Conservation (phyloP, 2,113 vertebrate species). For the Thinocorus orbignyianus region DNA sequence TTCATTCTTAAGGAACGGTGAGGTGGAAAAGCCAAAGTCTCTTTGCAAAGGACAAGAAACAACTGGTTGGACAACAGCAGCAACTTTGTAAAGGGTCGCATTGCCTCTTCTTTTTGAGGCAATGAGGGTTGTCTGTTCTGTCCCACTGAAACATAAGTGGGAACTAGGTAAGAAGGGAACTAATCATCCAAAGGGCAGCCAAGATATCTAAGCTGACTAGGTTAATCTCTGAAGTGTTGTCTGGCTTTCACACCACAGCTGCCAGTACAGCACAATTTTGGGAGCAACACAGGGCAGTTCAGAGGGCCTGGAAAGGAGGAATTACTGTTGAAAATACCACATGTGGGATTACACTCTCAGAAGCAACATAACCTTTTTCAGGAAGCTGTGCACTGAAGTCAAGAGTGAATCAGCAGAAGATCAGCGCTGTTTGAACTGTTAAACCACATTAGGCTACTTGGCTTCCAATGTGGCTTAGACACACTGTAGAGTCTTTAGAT, state of each 20-base stretch:
- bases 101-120: accelerated
- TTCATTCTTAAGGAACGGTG: not conserved
- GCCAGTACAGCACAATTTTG: not conserved
- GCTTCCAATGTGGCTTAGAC: not conserved
- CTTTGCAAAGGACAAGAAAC: not conserved
- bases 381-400: not conserved
- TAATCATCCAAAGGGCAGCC: not conserved
- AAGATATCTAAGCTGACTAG: not conserved
- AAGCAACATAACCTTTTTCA: not conserved
- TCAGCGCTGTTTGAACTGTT: not conserved
- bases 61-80: not conserved
- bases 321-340: not conserved
- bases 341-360: not conserved
- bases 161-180: not conserved
- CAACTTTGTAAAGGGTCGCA: not conserved
- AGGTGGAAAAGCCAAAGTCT: not conserved
- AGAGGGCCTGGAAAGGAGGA: not conserved
- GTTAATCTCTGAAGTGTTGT: accelerated
- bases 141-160: not conserved
- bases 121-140: not conserved
- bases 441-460: not conserved
- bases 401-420: not conserved
- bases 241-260: not conserved
- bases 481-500: not conserved
- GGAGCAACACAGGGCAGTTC: not conserved